A percentile compares a stretch with the other conserved stretches of the same genome.
phyloP scores from a whole-genome alignment of 2,797 vertebrate genomes.

The Pseudopleuronectes americanus region DNA sequence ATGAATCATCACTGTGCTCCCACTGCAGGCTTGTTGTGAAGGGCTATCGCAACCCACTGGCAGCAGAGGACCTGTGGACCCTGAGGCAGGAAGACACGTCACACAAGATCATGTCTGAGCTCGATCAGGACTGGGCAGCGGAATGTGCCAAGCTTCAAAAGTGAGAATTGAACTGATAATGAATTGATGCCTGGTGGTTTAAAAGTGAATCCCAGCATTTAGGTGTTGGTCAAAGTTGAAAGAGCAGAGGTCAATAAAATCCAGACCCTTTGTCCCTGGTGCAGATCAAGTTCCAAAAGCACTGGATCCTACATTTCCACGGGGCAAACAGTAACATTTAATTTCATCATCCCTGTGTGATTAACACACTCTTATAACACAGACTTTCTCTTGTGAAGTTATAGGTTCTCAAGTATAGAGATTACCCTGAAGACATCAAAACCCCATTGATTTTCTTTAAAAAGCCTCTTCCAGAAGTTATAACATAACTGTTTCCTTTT shows the following conservation, averaged over 20 bases:
- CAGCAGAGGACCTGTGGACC: slow-evolving; percentile 89
- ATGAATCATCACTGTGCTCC: slow-evolving; percentile 40
- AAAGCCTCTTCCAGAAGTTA: not conserved
- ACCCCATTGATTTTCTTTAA: not conserved
- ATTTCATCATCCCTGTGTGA: not conserved
- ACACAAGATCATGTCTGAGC: slow-evolving; percentile 86
- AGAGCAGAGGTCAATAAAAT: not conserved
- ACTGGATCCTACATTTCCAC: not conserved
- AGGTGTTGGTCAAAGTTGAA: not conserved
- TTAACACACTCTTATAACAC: not conserved
- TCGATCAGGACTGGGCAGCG: slow-evolving; percentile 88
- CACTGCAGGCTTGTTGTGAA: slow-evolving; percentile 88
- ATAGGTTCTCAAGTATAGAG: not conserved
- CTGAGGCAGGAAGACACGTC: slow-evolving; percentile 89
- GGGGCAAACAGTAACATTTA: not conserved
- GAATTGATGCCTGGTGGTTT: not conserved
- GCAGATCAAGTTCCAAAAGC: not conserved
- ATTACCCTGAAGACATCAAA: not conserved
- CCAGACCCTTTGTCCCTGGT: not conserved
- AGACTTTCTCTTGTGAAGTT: not conserved
- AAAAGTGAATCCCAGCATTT: not conserved
- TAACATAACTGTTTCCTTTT: not conserved
- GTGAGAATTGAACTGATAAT: slow-evolving; percentile 77
- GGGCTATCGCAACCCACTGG: slow-evolving; percentile 86
- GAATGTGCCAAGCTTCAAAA: slow-evolving; percentile 75